phyloP scores from a whole-genome alignment of 2,797 vertebrate species.

The Syngnathus rostellatus region DNA sequence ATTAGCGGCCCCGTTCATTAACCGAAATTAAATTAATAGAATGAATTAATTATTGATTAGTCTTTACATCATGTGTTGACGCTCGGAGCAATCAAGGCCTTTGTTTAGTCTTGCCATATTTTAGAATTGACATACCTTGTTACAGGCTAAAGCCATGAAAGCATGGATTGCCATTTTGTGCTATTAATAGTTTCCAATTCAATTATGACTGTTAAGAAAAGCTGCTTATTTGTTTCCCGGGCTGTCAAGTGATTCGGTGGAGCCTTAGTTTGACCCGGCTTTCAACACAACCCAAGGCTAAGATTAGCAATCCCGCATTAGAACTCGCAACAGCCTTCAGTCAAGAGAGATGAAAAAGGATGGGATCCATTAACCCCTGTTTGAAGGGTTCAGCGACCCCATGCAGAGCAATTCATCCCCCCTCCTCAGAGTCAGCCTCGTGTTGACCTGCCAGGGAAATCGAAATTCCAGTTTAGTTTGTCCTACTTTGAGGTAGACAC shows the following conservation, averaged over 20 bases:
- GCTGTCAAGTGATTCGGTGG: slow-evolving; percentile 42
- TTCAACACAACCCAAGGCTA: slow-evolving; percentile 33
- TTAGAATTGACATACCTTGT: no score
- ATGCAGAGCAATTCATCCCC: slow-evolving; percentile 31
- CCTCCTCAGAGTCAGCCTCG: slow-evolving; percentile 18
- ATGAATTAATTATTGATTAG: no score
- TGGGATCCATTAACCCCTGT: slow-evolving; percentile 51
- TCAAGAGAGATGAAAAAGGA: slow-evolving; percentile 44
- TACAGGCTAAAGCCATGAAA: background rate
- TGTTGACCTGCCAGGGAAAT: slow-evolving; percentile 51
- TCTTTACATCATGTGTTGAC: no score
- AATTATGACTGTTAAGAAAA: slow-evolving; percentile 18
- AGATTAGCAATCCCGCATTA: slow-evolving; percentile 30
- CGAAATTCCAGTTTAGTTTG: slow-evolving; percentile 35
- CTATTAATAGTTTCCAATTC: slow-evolving; percentile 10
- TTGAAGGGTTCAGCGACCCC: slow-evolving; percentile 43
- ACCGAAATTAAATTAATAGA: no score
- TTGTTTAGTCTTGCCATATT: no score
- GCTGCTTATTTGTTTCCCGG: slow-evolving; percentile 33
- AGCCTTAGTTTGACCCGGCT: slow-evolving; percentile 38
- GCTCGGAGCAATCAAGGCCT: no score
- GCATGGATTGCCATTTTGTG: background rate
- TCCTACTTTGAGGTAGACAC: slow-evolving; percentile 37
- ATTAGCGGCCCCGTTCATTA: no score
- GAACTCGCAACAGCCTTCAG: slow-evolving; percentile 26